These are phyloP conservation scores for Phataginus tetradactyla DNA, from an alignment of 2,797 vertebrate genomes.

Conservation along the genomic window DNA sequence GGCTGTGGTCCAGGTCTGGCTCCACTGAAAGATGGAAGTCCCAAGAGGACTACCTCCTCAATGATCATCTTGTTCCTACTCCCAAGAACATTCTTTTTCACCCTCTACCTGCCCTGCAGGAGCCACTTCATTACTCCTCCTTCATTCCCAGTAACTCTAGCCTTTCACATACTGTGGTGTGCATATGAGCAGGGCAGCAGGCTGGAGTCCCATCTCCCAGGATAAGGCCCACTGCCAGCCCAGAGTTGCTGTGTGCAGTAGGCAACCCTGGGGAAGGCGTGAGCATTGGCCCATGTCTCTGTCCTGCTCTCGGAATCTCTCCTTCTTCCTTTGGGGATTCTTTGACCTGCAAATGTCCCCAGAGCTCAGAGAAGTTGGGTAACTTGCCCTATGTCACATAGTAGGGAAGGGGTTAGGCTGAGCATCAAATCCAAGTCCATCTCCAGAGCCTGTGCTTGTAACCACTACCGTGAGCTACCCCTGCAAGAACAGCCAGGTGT, in stretches of 20 bases:
- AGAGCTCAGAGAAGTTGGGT: not conserved
- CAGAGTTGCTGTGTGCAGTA: not conserved
- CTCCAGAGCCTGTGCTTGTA: not conserved
- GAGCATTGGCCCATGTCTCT: not conserved
- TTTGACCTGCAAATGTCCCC: not conserved
- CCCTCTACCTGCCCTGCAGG: not conserved
- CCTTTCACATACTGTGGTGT: not conserved
- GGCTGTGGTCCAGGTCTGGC: not conserved
- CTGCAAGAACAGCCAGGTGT: not conserved
- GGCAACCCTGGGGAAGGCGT: too few relatives aligned
- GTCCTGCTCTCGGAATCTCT: not conserved
- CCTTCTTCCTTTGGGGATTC: not conserved
- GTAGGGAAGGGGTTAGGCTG: not conserved
- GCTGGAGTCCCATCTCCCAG: not conserved
- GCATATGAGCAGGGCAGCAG: not conserved
- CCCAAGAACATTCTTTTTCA: not conserved
- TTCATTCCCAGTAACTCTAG: not conserved
- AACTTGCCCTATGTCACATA: not conserved
- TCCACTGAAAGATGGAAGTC: not conserved
- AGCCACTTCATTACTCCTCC: not conserved
- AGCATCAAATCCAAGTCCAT: not conserved
- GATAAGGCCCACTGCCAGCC: not conserved
- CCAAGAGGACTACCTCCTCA: not conserved
- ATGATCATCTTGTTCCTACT: not conserved
- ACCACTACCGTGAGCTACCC: not conserved